Percentiles rank a stretch among this genome's conserved stretches.
Evolutionary conservation across 2,113 vertebrate species (phyloP).

Genomic region (Amblyopsis rosae): DNA sequence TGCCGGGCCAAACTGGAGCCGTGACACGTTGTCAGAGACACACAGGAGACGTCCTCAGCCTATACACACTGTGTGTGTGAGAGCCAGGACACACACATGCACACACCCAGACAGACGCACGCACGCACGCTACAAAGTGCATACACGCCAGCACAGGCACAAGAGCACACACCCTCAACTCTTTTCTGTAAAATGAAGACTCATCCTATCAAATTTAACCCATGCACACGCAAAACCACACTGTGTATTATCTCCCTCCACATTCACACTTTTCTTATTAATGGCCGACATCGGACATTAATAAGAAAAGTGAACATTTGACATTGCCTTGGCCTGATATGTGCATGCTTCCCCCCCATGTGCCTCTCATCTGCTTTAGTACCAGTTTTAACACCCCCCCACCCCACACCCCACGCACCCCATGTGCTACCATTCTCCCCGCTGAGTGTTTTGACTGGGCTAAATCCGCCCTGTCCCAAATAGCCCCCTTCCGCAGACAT

Average conservation of each 20-base stretch:
- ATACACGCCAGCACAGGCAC: not conserved
- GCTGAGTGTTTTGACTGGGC: constrained; percentile 58
- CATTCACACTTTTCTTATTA: constrained; percentile 46
- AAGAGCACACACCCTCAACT: not conserved
- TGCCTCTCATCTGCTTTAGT: constrained; percentile 31
- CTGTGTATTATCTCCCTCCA: constrained; percentile 58
- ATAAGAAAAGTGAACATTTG: no score
- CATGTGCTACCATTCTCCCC: constrained; percentile 39
- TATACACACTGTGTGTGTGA: constrained; percentile 35
- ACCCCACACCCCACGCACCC: constrained; percentile 22
- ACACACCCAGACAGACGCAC: constrained; percentile 26
- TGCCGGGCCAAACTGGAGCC: constrained; percentile 57
- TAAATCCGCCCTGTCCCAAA: constrained; percentile 50
- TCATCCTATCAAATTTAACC: constrained; percentile 43
- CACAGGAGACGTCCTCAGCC: constrained; percentile 57
- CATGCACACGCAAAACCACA: constrained; percentile 3
- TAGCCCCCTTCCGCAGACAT: constrained; percentile 33
- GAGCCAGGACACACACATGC: constrained; percentile 21
- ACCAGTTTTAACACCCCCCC: constrained; percentile 26
- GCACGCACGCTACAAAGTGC: constrained; percentile 10
- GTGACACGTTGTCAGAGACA: constrained; percentile 54
- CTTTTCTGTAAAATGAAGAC: constrained; percentile 15
- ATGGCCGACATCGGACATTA: constrained; percentile 12
- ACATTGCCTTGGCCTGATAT: constrained; percentile 2
- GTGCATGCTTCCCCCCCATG: constrained; percentile 22